These are phyloP conservation scores for Scaptomyza graminum DNA, from an alignment of 1,140 invertebrate species.

Conservation along the genomic window DNA sequence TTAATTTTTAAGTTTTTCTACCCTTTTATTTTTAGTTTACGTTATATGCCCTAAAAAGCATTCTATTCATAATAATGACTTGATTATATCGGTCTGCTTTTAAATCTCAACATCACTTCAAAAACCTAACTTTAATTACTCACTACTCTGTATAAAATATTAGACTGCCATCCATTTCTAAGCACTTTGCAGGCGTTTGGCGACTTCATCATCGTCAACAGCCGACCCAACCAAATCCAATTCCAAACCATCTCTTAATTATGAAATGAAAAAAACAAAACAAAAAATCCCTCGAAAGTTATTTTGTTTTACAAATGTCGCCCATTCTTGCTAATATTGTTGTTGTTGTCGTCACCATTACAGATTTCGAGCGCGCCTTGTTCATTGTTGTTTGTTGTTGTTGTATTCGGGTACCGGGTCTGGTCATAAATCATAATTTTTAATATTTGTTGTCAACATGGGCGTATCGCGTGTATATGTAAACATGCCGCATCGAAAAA, in stretches of 20 bases:
- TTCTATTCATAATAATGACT: neutral
- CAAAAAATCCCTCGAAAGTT: constrained; percentile 53
- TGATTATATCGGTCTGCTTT: neutral
- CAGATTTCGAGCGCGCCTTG: constrained; percentile 59
- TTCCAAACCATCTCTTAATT: constrained; percentile 57
- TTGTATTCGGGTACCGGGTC: neutral
- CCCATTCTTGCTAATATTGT: constrained; percentile 12
- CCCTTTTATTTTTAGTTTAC: too few species aligned
- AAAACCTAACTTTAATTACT: constrained; percentile 6
- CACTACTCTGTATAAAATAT: neutral
- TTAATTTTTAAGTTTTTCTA: neutral
- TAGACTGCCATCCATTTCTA: constrained; percentile 47
- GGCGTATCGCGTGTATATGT: constrained; percentile 77
- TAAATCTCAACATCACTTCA: neutral
- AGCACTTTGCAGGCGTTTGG: constrained; percentile 22
- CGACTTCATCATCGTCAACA: constrained; percentile 53
- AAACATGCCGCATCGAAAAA: constrained; percentile 68
- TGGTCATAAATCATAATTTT: constrained; percentile 82
- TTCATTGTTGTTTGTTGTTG: constrained; percentile 5
- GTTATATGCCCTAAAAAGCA: neutral
- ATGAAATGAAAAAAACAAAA: constrained; percentile 30
- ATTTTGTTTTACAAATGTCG: constrained; percentile 63
- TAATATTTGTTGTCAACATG: constrained; percentile 82
- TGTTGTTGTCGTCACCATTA: constrained; percentile 55
- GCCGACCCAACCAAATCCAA: neutral